Evolutionary conservation across 2,797 vertebrate genomes (phyloP).

Genomic region (Pseudopleuronectes americanus): DNA sequence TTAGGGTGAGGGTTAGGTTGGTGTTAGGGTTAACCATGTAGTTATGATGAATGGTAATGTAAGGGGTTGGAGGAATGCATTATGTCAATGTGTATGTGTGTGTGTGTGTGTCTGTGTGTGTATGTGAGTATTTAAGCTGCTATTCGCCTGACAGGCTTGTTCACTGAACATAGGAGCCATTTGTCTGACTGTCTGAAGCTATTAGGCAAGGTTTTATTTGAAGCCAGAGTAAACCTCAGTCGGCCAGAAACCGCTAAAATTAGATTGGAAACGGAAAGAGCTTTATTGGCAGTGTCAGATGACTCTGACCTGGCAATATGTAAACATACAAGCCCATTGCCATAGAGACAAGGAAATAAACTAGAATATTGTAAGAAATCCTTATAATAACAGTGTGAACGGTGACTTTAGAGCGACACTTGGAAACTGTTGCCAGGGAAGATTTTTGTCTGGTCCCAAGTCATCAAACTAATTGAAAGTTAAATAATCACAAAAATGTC

Average conservation of each 20-base stretch:
- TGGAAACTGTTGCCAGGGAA: conserved; percentile 36
- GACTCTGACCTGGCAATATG: conserved; percentile 65
- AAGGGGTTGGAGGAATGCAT: background rate
- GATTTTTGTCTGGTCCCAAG: conserved; percentile 36
- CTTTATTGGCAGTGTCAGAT: conserved; percentile 73
- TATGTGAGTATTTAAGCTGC: conserved; percentile 15
- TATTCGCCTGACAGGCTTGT: conserved; percentile 43
- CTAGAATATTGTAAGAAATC: conserved; percentile 62
- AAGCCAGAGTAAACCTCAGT: conserved; percentile 70
- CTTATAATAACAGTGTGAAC: conserved; percentile 53
- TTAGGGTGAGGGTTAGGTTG: no score
- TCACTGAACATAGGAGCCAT: conserved; percentile 58
- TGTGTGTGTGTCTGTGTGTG: conserved; percentile 19
- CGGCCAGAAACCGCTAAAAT: conserved; percentile 70
- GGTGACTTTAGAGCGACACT: conserved; percentile 14
- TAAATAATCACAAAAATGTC: conserved; percentile 56
- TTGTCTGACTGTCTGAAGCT: conserved; percentile 66
- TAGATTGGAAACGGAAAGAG: conserved; percentile 72
- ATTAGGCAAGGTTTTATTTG: conserved; percentile 73
- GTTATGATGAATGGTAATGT: no score
- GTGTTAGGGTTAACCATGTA: no score
- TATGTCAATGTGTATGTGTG: conserved; percentile 1
- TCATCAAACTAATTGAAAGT: conserved; percentile 57
- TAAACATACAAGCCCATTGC: conserved; percentile 69
- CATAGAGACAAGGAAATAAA: conserved; percentile 75